phyloP scores from a whole-genome alignment of 2,888 invertebrate species.

The Drosophila setosimentum region DNA sequence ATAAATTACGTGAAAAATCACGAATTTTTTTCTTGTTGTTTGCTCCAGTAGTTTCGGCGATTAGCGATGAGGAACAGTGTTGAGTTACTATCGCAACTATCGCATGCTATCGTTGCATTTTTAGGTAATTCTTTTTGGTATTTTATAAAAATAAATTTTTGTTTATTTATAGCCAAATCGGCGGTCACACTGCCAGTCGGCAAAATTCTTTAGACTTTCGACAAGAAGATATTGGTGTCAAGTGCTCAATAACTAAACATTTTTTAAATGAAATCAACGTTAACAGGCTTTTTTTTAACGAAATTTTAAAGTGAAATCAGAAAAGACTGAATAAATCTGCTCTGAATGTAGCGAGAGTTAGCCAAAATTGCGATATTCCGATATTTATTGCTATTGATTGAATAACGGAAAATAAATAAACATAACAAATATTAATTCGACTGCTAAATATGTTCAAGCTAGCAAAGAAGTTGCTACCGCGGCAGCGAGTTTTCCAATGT shows the following conservation, averaged over 20 bases:
- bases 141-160: background rate
- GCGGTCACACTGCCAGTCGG: constrained; percentile 11
- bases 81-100: background rate
- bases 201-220: constrained; percentile 36
- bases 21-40: constrained; percentile 33
- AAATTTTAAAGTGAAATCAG: constrained; percentile 5
- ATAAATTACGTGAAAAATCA: constrained; percentile 26
- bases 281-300: background rate
- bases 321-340: background rate
- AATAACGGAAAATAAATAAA: background rate
- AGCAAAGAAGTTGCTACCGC: constrained; percentile 66
- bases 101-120: background rate
- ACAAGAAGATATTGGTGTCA: constrained; percentile 35
- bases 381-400: background rate
- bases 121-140: constrained; percentile 3
- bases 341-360: background rate
- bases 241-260: constrained; percentile 45
- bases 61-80: constrained; percentile 26
- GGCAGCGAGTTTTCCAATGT: constrained; percentile 46
- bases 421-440: constrained; percentile 1
- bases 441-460: constrained; percentile 73
- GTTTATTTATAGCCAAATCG: background rate
- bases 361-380: background rate
- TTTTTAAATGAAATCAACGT: constrained; percentile 38
- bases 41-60: constrained; percentile 38